Evolutionary conservation across 2,797 vertebrate genomes (phyloP).

Genomic region (Fratercula arctica): DNA sequence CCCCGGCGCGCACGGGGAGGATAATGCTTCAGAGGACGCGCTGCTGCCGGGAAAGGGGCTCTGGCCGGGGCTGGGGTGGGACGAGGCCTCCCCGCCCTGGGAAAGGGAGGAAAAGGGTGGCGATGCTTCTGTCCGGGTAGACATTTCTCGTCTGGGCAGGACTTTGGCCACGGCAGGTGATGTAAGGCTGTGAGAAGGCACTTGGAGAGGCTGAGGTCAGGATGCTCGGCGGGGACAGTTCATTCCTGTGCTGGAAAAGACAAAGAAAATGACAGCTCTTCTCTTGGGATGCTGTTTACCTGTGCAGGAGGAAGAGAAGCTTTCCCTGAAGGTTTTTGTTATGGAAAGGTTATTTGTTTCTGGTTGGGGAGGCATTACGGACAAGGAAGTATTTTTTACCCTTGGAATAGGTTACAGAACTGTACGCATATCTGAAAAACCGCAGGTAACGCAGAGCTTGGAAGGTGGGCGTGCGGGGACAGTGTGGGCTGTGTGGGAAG

Average conservation of each 20-base stretch:
- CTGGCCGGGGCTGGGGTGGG: neutral
- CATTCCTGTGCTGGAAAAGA: neutral
- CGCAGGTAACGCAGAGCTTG: neutral
- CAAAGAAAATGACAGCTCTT: neutral
- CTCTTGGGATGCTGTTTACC: neutral
- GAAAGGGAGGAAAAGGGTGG: neutral
- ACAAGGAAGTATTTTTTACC: neutral
- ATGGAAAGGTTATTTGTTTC: neutral
- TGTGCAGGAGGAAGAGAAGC: neutral
- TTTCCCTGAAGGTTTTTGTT: neutral
- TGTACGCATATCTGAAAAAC: neutral
- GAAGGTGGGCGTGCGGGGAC: neutral
- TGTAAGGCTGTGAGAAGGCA: neutral
- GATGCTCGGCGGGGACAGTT: neutral
- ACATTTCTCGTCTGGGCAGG: rapidly evolving
- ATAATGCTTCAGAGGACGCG: neutral
- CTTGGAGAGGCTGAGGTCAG: neutral
- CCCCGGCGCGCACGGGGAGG: neutral
- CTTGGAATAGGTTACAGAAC: neutral
- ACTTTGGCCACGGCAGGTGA: neutral
- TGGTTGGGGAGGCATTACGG: neutral
- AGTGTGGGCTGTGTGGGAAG: neutral
- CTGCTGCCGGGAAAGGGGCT: neutral
- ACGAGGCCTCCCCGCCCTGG: neutral
- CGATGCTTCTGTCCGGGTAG: neutral